Percentiles rank a stretch among this genome's conserved stretches.
These are phyloP conservation scores for Crocallis elinguaria DNA, from an alignment of 2,888 invertebrate species.

Conservation along the genomic window DNA sequence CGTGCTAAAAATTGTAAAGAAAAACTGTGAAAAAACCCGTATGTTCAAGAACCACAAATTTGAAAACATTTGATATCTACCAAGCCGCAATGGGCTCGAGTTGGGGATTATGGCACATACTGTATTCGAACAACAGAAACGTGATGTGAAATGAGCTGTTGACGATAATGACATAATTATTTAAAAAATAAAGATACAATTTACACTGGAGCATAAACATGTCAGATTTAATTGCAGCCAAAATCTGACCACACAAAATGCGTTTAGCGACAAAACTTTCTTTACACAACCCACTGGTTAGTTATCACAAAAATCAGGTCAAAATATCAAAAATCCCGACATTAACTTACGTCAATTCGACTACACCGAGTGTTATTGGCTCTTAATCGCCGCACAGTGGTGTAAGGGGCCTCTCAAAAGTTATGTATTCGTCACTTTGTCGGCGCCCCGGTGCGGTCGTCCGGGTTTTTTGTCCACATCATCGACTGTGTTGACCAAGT, in stretches of 20 bases:
- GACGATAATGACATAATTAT: no score
- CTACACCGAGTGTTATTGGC: constrained; percentile 36
- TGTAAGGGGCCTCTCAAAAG: constrained; percentile 44
- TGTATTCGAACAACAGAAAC: no score
- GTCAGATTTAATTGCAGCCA: no score
- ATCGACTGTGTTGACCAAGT: constrained; percentile 62
- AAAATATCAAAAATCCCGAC: constrained; percentile 18
- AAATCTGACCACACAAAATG: neutral
- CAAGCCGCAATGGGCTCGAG: no score
- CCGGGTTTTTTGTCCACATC: constrained; percentile 62
- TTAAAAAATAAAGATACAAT: no score
- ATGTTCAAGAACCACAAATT: no score
- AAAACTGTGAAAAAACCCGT: no score
- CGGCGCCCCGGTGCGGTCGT: constrained; percentile 53
- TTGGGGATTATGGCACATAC: no score
- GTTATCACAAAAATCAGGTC: constrained; percentile 3
- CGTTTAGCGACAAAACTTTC: neutral
- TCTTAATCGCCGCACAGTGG: constrained; percentile 39
- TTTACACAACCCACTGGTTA: neutral
- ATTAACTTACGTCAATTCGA: constrained; percentile 25
- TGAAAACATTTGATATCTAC: no score
- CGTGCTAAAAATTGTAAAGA: no score
- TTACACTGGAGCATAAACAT: no score
- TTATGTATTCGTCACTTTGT: constrained; percentile 65
- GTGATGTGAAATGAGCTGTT: no score